phyloP scores from a whole-genome alignment of 2,113 vertebrate species.

The Passer domesticus region DNA sequence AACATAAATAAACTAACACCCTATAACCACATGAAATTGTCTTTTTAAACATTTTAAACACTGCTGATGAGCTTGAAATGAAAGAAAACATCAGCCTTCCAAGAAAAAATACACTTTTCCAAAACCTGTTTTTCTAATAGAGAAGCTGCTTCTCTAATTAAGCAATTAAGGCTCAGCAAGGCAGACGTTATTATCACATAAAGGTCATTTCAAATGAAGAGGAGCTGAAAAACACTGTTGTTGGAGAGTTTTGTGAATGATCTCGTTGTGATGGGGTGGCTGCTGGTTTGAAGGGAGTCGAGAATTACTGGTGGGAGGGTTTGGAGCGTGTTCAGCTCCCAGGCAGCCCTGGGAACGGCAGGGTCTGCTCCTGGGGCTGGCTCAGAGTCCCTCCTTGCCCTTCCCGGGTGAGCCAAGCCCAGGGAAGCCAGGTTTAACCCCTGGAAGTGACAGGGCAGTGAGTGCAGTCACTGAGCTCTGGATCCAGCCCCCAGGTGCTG shows the following conservation, averaged over 20 bases:
- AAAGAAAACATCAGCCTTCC: neutral
- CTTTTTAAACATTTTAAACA: constrained; percentile 4
- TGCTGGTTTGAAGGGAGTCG: neutral
- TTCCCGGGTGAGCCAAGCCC: accelerated
- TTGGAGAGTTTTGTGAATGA: constrained; percentile 15
- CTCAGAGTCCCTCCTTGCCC: neutral
- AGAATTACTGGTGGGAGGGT: neutral
- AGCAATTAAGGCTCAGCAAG: constrained; percentile 70
- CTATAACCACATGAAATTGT: neutral
- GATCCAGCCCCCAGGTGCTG: accelerated
- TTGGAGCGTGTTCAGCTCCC: neutral
- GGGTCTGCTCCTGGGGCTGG: neutral
- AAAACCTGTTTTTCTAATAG: constrained; percentile 54
- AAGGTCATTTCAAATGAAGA: constrained; percentile 71
- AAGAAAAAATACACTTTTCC: neutral
- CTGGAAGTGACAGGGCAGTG: accelerated
- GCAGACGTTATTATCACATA: constrained; percentile 46
- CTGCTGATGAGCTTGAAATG: constrained; percentile 27
- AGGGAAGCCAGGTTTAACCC: accelerated
- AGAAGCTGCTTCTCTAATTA: constrained; percentile 65
- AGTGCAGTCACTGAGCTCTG: accelerated
- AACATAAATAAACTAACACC: neutral
- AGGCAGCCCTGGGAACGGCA: neutral
- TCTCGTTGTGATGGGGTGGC: neutral
- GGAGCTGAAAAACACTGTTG: neutral